phyloP scores from a whole-genome alignment of 1,140 invertebrate genomes.

The Bombus cullumanus region DNA sequence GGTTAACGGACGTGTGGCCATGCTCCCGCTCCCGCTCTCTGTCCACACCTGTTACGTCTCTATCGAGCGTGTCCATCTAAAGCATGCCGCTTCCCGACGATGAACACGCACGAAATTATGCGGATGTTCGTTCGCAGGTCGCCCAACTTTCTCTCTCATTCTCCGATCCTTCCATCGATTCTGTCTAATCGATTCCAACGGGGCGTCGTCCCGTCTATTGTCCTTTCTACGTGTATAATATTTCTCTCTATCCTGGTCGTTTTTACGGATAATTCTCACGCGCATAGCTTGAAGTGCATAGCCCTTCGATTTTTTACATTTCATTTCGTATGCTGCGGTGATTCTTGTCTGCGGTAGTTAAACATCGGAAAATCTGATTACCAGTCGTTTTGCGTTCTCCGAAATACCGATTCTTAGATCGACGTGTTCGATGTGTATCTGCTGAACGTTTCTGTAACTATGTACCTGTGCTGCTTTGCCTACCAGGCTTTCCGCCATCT shows the following conservation, averaged over 20 bases:
- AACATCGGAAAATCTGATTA: neutral
- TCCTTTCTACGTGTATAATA: no score
- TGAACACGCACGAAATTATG: slow-evolving; percentile 63
- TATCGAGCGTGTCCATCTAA: slow-evolving; percentile 62
- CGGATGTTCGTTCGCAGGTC: slow-evolving; percentile 49
- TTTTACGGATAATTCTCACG: neutral
- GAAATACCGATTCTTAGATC: neutral
- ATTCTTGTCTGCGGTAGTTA: neutral
- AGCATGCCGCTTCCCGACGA: slow-evolving; percentile 20
- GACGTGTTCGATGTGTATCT: neutral
- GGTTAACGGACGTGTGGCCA: slow-evolving; percentile 24
- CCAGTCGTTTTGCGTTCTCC: neutral
- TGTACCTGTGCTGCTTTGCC: neutral
- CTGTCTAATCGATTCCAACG: neutral
- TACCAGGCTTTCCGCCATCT: neutral
- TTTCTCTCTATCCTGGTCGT: neutral
- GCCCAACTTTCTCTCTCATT: neutral
- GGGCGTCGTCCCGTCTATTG: neutral
- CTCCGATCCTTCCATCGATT: neutral
- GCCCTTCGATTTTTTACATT: neutral
- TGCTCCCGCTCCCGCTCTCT: neutral
- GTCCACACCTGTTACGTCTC: slow-evolving; percentile 61
- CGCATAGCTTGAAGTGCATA: neutral
- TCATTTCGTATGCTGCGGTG: no score
- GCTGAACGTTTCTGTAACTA: neutral